Evolutionary conservation across 2,113 vertebrate species (phyloP).

Genomic region (Indicator maculatus): DNA sequence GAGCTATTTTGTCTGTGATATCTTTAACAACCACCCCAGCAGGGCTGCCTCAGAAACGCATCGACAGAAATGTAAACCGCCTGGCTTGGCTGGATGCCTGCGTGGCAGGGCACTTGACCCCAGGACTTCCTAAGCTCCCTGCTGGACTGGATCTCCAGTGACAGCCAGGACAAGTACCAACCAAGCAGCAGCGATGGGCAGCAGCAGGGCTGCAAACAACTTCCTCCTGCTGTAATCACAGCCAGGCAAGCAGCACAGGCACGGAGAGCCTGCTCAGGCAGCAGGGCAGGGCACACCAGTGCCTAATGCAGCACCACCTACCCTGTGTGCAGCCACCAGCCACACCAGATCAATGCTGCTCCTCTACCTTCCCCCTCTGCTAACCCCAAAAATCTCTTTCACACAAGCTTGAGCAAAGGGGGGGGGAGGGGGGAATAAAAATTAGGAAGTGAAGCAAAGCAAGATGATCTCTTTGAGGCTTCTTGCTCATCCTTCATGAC

Average conservation of each 20-base stretch:
- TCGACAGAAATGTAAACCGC: slow-evolving; percentile 29
- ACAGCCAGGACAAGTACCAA: slow-evolving; percentile 26
- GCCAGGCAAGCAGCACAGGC: not conserved
- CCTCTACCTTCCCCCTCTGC: not conserved
- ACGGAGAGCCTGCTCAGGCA: not conserved
- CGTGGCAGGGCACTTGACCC: slow-evolving; percentile 14
- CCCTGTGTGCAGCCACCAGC: not conserved
- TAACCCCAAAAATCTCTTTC: not conserved
- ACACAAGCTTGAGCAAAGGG: not conserved
- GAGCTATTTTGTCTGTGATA: not conserved
- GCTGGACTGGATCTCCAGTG: slow-evolving; percentile 14
- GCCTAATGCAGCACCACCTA: not conserved
- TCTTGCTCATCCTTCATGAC: not conserved
- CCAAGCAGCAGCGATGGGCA: not conserved
- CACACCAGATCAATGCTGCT: not conserved
- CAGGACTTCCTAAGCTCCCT: slow-evolving; percentile 43
- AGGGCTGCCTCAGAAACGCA: not conserved
- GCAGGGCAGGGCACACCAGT: not conserved
- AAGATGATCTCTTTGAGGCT: not conserved
- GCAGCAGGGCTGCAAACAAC: slow-evolving; percentile 41
- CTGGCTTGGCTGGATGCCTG: slow-evolving; percentile 39
- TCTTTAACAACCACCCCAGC: slow-evolving; percentile 23
- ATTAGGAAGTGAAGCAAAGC: not conserved
- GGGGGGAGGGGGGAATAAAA: not conserved
- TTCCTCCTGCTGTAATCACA: slow-evolving; percentile 8